Evolutionary conservation across 2,113 vertebrate species (phyloP), one percentile per base, ranked within the genome.

Genomic region (Psettodes erumei): DNA sequence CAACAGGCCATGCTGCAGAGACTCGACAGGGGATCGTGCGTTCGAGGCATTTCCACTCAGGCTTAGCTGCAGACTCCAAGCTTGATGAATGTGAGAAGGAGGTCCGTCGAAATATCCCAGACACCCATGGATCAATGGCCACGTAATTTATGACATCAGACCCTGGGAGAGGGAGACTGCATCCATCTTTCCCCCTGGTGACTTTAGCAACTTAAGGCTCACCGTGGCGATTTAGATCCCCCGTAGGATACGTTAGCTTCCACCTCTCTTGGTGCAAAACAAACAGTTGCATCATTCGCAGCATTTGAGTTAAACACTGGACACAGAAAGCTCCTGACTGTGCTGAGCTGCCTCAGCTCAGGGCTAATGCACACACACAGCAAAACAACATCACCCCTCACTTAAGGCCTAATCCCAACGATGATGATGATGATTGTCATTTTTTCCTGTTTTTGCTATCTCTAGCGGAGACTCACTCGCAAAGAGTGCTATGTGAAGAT

Each of bases 91-190:
- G 89, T 64, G 82, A 83, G 79, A 47, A 86, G 88, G 70, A 79
- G 74, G 85, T 67, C 83, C 45, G 40, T 56, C 2, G 74, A 89
- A 78, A 86, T n/a, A 85, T 86, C 79, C 78, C 81, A 86, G 86
- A 92, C 88, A 83, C 71, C 75, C 77, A 84, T 53, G 84, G 90
- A 94, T 92, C 93, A 89, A 92, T 92, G 91, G 59, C 27, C 79
- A 81, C 79, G 87, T 93, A 89, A 92, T 93, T 93, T 92, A 93
- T 87, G 88, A 91, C 81, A 80, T 37, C 19, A 54, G 75, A 71
- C 62, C 32, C n/a, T 8, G 21, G 30, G 76, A 74, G 77, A 79
- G 53, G 65, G 87, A 74, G 71, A 82, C 86, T 72, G 59, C 85
- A 91, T 92, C 76, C 27, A 88, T 92, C 88, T 91, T 84, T 56